These are phyloP conservation scores for Vireo griseus DNA, from an alignment of 2,797 vertebrate species.

Conservation along the genomic window DNA sequence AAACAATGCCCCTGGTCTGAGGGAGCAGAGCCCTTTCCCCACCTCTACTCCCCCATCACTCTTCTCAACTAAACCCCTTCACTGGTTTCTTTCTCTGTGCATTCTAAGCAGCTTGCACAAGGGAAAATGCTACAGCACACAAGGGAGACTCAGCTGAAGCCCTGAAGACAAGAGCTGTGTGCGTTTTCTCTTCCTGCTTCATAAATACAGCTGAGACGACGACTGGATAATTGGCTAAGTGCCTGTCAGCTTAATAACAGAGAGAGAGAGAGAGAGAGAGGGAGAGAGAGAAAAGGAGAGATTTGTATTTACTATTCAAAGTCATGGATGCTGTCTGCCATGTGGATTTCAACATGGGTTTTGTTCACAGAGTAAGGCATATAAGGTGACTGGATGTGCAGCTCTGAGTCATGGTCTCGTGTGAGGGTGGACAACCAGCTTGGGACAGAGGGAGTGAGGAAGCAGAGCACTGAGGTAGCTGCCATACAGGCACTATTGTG, in stretches of 20 bases:
- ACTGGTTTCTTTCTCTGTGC: neutral
- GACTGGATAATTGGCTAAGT: slow-evolving; percentile 67
- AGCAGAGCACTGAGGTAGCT: neutral
- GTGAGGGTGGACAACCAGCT: neutral
- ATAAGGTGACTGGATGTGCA: neutral
- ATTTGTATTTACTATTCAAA: slow-evolving; percentile 59
- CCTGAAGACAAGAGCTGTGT: slow-evolving; percentile 52
- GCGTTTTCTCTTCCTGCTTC: slow-evolving; percentile 43
- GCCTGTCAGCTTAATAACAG: slow-evolving; percentile 62
- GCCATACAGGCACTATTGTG: fast-evolving
- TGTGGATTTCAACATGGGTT: slow-evolving; percentile 33
- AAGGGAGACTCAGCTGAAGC: slow-evolving; percentile 47
- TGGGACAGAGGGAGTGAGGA: neutral
- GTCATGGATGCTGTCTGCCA: slow-evolving; percentile 40
- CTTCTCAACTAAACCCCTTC: neutral
- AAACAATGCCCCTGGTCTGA: neutral
- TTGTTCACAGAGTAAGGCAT: slow-evolving; percentile 3
- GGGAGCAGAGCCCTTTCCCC: neutral
- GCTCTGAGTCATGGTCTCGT: neutral
- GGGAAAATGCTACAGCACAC: slow-evolving; percentile 2
- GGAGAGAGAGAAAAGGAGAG: neutral
- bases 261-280: neutral
- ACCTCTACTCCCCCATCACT: neutral
- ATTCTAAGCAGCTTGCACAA: slow-evolving; percentile 8
- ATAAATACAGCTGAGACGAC: slow-evolving; percentile 60